Evolutionary conservation across 1,140 invertebrate genomes (phyloP).

Genomic region (Hormaphis cornu): DNA sequence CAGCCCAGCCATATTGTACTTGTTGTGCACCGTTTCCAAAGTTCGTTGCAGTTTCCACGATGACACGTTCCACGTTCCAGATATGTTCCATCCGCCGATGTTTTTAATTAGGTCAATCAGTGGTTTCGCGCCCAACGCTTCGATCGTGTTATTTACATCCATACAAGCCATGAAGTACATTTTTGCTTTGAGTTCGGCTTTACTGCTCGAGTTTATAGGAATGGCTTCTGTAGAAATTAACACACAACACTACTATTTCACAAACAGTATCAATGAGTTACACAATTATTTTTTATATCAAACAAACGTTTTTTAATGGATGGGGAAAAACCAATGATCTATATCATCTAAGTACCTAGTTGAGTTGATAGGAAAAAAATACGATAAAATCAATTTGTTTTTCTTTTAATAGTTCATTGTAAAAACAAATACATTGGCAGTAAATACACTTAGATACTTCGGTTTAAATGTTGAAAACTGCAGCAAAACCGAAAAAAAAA

Average conservation of each 20-base stretch:
- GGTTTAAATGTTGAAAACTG: too few relatives aligned
- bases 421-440: too few relatives aligned
- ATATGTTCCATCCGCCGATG: slow-evolving; percentile 64
- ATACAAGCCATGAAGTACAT: slow-evolving; percentile 87
- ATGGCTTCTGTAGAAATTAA: slow-evolving; percentile 45
- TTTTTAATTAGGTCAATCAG: slow-evolving; percentile 63
- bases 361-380: too few relatives aligned
- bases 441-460: too few relatives aligned
- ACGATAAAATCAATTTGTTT: too few relatives aligned
- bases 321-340: too few relatives aligned
- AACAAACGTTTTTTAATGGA: too few relatives aligned
- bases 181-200: slow-evolving; percentile 80
- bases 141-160: slow-evolving; percentile 84
- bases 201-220: slow-evolving; percentile 54
- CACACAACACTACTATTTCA: neutral
- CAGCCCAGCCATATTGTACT: slow-evolving; percentile 76
- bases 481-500: too few relatives aligned
- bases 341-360: too few relatives aligned
- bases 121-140: slow-evolving; percentile 68
- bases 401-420: too few relatives aligned
- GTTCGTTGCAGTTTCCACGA: slow-evolving; percentile 67
- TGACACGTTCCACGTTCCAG: slow-evolving; percentile 49
- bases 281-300: too few relatives aligned
- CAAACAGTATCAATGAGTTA: too few relatives aligned
- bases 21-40: slow-evolving; percentile 72